phyloP scores from a whole-genome alignment of 2,888 invertebrate genomes.

The Hydriomena furcata region DNA sequence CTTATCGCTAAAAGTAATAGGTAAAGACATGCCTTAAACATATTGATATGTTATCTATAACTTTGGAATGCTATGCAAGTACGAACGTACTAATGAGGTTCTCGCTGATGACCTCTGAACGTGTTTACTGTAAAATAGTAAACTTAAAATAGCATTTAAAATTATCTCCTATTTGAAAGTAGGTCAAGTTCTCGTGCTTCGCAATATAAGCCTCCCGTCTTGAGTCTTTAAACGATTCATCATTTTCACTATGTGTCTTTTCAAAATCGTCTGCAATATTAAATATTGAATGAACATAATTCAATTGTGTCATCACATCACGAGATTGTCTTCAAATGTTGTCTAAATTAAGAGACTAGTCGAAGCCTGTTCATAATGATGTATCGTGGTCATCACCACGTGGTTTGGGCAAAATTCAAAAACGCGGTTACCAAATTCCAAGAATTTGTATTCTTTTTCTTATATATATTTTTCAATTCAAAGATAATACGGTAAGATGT shows the following conservation, averaged over 20 bases:
- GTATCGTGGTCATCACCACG: no score
- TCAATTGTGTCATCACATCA: no score
- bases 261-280: background rate
- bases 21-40: slow-evolving; percentile 8
- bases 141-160: slow-evolving; percentile 2
- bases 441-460: no score
- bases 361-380: no score
- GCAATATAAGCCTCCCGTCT: background rate
- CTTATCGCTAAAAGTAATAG: slow-evolving; percentile 14
- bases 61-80: background rate
- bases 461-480: no score
- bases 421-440: no score
- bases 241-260: background rate
- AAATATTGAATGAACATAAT: no score
- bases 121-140: slow-evolving; percentile 2
- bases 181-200: slow-evolving; percentile 20
- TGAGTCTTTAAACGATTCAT: background rate
- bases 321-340: no score
- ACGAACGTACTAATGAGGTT: slow-evolving; percentile 7
- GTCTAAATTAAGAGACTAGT: no score
- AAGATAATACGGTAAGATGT: background rate
- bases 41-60: background rate
- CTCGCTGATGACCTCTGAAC: slow-evolving; percentile 10
- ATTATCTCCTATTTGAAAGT: slow-evolving; percentile 13
- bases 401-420: no score